Evolutionary conservation across 2,888 invertebrate species (phyloP).

Genomic region (Himalopsyche japonica): DNA sequence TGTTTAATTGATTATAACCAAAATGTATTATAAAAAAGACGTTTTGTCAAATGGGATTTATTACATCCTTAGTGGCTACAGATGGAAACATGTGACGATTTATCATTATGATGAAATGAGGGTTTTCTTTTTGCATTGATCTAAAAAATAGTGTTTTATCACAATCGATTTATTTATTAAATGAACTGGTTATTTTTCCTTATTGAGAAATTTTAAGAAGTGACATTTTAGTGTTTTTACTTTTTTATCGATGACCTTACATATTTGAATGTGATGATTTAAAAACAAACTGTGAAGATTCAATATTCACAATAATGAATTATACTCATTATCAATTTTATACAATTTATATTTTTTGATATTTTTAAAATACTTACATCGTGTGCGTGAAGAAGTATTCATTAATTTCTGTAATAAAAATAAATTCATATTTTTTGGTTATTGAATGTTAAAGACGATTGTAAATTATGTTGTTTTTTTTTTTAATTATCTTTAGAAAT

Average conservation of each 20-base stretch:
- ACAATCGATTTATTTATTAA: background rate
- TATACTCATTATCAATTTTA: background rate
- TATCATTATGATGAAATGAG: background rate
- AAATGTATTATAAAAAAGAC: background rate
- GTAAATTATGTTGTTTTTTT: background rate
- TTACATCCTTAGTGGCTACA: constrained; percentile 6
- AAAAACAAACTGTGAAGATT: background rate
- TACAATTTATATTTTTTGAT: background rate
- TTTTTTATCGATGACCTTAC: background rate
- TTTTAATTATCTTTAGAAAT: background rate
- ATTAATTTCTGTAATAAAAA: background rate
- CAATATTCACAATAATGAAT: background rate
- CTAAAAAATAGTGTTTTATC: background rate
- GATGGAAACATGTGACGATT: constrained; percentile 5
- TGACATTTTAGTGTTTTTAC: background rate
- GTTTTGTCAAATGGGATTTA: background rate
- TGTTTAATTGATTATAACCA: background rate
- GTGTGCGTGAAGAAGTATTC: background rate
- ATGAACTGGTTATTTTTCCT: background rate
- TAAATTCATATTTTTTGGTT: background rate
- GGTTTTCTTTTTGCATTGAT: background rate
- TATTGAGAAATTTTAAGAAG: background rate
- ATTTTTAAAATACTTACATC: background rate
- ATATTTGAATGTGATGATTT: background rate
- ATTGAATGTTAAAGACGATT: background rate